phyloP scores from a whole-genome alignment of 2,113 vertebrate species.

The Todiramphus chloris region DNA sequence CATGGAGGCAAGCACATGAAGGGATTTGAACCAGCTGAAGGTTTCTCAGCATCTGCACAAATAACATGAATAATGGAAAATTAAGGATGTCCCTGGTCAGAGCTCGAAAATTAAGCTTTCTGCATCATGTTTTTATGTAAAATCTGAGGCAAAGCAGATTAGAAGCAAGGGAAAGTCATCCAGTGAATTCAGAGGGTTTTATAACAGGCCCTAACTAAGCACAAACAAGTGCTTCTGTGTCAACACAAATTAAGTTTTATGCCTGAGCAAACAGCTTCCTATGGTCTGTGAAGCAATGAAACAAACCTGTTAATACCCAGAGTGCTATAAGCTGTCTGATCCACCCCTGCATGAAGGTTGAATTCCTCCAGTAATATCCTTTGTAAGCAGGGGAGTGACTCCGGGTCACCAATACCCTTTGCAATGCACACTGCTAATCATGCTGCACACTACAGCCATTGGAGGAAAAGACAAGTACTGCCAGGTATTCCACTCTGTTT shows the following conservation, averaged over 20 bases:
- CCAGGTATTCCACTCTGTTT: neutral
- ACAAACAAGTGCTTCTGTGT: neutral
- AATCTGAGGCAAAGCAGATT: neutral
- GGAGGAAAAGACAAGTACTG: neutral
- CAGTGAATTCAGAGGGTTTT: neutral
- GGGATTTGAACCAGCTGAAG: neutral
- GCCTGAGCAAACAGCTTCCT: constrained; percentile 32
- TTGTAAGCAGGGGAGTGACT: neutral
- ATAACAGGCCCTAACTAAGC: neutral
- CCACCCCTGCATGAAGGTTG: neutral
- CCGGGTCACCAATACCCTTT: neutral
- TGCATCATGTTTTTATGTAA: neutral
- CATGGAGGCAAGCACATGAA: neutral
- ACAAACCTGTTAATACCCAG: neutral
- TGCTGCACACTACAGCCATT: neutral
- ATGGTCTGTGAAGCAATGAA: neutral
- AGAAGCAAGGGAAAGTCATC: neutral
- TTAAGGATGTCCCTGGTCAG: neutral
- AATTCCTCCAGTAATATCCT: constrained; percentile 5
- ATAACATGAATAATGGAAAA: neutral
- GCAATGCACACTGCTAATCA: neutral
- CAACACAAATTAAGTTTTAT: neutral
- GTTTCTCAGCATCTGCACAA: neutral
- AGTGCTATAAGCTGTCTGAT: neutral
- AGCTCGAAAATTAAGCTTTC: neutral